Evolutionary conservation across 2,797 vertebrate genomes (phyloP), one percentile per base, ranked within the genome.

Genomic region (Jordanella pulchra): DNA sequence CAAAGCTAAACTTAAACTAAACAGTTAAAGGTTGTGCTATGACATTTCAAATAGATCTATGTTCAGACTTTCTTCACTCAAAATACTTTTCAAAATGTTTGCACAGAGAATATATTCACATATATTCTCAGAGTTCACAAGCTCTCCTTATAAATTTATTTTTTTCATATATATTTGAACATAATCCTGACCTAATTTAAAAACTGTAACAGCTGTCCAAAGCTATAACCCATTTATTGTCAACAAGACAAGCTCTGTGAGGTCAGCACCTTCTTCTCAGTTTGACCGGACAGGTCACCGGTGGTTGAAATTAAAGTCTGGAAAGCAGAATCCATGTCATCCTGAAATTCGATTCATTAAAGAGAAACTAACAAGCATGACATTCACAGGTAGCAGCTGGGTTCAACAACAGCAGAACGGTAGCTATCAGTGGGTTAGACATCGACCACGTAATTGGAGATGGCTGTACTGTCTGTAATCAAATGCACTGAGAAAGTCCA

Each of bases 301-400:
- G 13, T 35, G 15, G 23, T 44, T 71, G n/a, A 45, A 76, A 69
- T 71, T 67, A 76, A 72, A 75, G 60, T 74, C 72, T 48, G 39
- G 32, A 45, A 65, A 30, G 9, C 7, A 1, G 55, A 32, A 60
- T 69, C 32, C 45, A 66, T 78, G 67, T 60, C 69, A 61, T 76
- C 45, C 71, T 76, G 65, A 51, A 55, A 65, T 47, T 30, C 0
- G 21, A 32, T 66, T 53, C 47, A 30, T 4, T 65, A 68, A 73
- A 73, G 78, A 65, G 61, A 76, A 65, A 81, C 68, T 86, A 89
- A 89, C 63, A 74, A 77, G 83, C 60, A 2, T 79, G 84, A 76
- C 77, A 72, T 85, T 87, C 28, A 48, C 69, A 73, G 67, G 82
- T 72, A 71, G 68, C 80, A 30, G 66, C 63, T n/a, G 28, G 55